Conservation (phyloP, 2,797 vertebrate genomes). For the Premnoplex brunnescens region DNA sequence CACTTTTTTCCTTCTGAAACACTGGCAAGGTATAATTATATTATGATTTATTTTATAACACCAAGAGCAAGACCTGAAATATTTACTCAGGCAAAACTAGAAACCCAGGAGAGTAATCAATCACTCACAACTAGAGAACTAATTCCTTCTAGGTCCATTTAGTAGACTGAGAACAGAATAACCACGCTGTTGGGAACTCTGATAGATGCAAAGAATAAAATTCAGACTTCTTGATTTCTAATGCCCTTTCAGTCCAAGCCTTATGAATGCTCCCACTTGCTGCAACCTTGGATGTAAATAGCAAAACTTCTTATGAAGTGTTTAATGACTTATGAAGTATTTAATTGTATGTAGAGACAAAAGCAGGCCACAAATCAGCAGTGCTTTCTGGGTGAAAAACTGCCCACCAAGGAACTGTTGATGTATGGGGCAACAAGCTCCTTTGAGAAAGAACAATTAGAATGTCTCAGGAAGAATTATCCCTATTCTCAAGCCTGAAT, state of each 20-base stretch:
- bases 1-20: not conserved
- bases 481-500: not conserved
- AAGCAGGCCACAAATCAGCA: not conserved
- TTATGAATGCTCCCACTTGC: not conserved
- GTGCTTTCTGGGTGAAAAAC: not conserved
- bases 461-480: not conserved
- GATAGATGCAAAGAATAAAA: not conserved
- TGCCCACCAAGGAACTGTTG: not conserved
- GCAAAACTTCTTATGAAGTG: not conserved
- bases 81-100: constrained; percentile 38
- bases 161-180: not conserved
- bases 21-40: constrained; percentile 5
- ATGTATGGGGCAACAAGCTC: not conserved
- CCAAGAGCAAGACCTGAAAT: not conserved
- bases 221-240: not conserved
- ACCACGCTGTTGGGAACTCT: not conserved
- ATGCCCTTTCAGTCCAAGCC: not conserved
- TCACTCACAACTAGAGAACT: not conserved
- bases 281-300: not conserved
- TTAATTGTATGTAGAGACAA: not conserved
- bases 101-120: not conserved
- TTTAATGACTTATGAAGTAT: not conserved
- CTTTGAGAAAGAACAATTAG: not conserved
- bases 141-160: not conserved
- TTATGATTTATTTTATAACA: constrained; percentile 34